Base-by-base conservation (phyloP, 2,888 invertebrate species). In the Archips crataeganus region DNA sequence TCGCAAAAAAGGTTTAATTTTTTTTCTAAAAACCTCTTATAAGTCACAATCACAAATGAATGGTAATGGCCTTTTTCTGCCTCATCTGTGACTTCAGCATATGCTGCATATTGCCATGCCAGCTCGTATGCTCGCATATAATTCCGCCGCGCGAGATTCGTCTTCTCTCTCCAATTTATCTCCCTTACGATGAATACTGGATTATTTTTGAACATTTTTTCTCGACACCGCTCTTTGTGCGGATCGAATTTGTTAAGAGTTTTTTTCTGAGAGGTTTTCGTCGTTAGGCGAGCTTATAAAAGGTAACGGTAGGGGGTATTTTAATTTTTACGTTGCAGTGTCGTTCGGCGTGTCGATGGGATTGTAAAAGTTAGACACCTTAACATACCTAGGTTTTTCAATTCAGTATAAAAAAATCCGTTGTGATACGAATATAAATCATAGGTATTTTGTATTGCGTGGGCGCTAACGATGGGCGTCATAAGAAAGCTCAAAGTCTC, bases 81-180 rank as follows among this genome's bases (percentile, higher is more conserved):
- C 13, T 66, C 13, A 59, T 73, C 49, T 60, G 59, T 15, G 10
- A 2, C 3, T 34, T 15, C 8, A 2, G 11, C 42, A 64, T 73
- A 64, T 64, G 32, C 73, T 64, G 36, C 49, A 51, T 69, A 64
- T 73, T 59, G 68, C 59, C 23, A 70, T 77, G 67, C 45, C 68
- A 57, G 57, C 71, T 78, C 69, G 78, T 77, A 77, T 79, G 79
- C 78, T 75, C 73, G 76, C 78, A 77, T 77, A 84, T 85, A 83
- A 84, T 80, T 86, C 83, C 82, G 79, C 49, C 77, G 79, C 78
- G 83, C 79, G 79, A 84, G 79, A 86, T 86, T 82, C 84, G 77
- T 84, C 85, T 83, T 81, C 64, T 36, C 51, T 36, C 59, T 64
- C 69, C 65, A 64, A 70, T 74, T 70, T 74, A 70, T 70, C 74